Conservation (phyloP, 2,888 invertebrate genomes). For the Drosophila kambysellisi region DNA sequence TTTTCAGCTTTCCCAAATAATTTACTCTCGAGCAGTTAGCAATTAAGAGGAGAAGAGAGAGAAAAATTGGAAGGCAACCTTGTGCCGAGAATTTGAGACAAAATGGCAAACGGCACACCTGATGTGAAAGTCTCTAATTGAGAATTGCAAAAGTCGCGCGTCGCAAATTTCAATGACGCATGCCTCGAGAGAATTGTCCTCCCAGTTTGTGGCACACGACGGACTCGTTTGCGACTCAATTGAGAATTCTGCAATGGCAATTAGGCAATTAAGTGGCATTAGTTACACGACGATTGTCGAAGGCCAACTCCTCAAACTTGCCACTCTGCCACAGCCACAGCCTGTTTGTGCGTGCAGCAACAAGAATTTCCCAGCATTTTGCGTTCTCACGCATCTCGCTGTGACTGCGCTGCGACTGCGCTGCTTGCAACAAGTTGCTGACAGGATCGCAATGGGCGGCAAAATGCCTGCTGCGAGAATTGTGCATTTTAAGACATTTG, state of each 20-base stretch:
- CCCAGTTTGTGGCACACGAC: slow-evolving; percentile 64
- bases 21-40: slow-evolving; percentile 16
- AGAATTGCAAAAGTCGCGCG: slow-evolving; percentile 7
- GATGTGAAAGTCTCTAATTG: slow-evolving; percentile 23
- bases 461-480: slow-evolving; percentile 31
- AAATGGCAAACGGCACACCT: slow-evolving; percentile 35
- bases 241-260: slow-evolving; percentile 55
- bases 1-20: slow-evolving; percentile 1
- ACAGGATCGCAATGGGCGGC: slow-evolving; percentile 40
- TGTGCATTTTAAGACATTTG: slow-evolving; percentile 42
- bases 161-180: slow-evolving; percentile 59
- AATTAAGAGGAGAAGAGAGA: slow-evolving; percentile 6
- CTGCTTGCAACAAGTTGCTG: slow-evolving; percentile 56
- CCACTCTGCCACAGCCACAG: neutral
- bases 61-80: slow-evolving; percentile 11
- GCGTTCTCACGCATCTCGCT: slow-evolving; percentile 58
- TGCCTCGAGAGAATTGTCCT: slow-evolving; percentile 33
- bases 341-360: neutral
- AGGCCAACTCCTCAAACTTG: slow-evolving; percentile 41
- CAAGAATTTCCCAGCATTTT: slow-evolving; percentile 19
- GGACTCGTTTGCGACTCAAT: neutral
- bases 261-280: slow-evolving; percentile 74
- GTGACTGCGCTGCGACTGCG: neutral
- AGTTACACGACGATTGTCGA: slow-evolving; percentile 54
- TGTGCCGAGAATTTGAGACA: neutral